Conservation (phyloP, 2,113 vertebrate species). For the Macroglossus sobrinus region DNA sequence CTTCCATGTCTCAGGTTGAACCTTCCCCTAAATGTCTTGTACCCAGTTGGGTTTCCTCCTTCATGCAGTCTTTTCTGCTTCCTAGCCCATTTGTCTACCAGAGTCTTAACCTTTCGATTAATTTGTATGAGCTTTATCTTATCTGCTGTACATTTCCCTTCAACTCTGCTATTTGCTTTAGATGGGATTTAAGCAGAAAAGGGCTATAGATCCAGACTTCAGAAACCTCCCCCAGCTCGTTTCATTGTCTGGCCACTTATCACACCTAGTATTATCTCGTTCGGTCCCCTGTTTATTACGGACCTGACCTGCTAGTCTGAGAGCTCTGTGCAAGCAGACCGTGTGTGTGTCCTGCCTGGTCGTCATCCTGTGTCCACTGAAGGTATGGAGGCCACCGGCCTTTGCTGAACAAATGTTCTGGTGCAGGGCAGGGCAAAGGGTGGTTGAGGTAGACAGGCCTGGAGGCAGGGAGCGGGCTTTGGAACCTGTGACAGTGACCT, state of each 20-base stretch:
- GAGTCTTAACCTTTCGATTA: slow-evolving; percentile 48
- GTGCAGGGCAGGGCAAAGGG: not conserved
- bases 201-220: slow-evolving; percentile 6
- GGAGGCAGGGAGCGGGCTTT: not conserved
- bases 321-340: not conserved
- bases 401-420: not conserved
- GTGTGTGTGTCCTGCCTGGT: not conserved
- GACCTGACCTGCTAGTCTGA: not conserved
- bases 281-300: not conserved
- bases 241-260: slow-evolving; percentile 28
- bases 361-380: not conserved
- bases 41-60: not conserved
- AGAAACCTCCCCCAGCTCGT: not conserved
- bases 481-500: not conserved
- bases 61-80: not conserved
- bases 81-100: not conserved
- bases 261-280: not conserved
- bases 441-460: not conserved
- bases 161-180: slow-evolving; percentile 39
- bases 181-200: slow-evolving; percentile 30
- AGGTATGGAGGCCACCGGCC: not conserved
- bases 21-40: not conserved
- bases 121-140: slow-evolving; percentile 53
- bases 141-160: slow-evolving; percentile 50
- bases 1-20: not conserved